Conservation (phyloP, 2,113 vertebrate species). For the Coregonus clupeaformis region DNA sequence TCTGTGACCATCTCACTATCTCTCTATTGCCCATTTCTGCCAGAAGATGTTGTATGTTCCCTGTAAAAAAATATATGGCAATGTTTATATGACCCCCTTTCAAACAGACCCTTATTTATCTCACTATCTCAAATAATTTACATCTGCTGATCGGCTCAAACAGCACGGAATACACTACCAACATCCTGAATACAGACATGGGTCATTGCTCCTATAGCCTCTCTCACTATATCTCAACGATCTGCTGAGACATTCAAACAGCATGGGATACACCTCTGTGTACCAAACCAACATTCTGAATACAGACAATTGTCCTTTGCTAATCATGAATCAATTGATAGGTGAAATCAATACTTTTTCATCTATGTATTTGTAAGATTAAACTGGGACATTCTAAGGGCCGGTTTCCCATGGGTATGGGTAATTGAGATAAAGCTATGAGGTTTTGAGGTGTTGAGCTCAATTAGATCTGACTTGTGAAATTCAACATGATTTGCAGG, state of each 20-base stretch:
- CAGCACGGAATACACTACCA: too few species aligned
- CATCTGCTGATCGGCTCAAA: too few species aligned
- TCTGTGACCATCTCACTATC: too few species aligned
- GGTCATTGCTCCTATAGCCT: too few species aligned
- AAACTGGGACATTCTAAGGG: neutral
- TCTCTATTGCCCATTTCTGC: too few species aligned
- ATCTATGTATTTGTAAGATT: too few species aligned
- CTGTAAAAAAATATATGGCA: too few species aligned
- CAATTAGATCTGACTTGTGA: neutral
- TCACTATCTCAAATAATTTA: neutral
- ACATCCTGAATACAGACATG: too few species aligned
- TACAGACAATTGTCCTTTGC: neutral
- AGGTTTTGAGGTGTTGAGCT: neutral
- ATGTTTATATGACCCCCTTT: too few species aligned
- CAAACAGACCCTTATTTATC: too few species aligned
- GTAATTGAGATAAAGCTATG: neutral
- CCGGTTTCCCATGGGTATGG: neutral
- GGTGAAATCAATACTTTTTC: neutral
- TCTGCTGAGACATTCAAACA: neutral
- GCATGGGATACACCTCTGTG: neutral
- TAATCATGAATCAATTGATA: neutral
- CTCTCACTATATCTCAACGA: too few species aligned
- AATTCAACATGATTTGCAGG: constrained; percentile 3
- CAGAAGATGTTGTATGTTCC: neutral
- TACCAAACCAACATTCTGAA: neutral